Evolutionary conservation across 2,797 vertebrate genomes (phyloP).

Genomic region (Gymnoscopelus microlampas): DNA sequence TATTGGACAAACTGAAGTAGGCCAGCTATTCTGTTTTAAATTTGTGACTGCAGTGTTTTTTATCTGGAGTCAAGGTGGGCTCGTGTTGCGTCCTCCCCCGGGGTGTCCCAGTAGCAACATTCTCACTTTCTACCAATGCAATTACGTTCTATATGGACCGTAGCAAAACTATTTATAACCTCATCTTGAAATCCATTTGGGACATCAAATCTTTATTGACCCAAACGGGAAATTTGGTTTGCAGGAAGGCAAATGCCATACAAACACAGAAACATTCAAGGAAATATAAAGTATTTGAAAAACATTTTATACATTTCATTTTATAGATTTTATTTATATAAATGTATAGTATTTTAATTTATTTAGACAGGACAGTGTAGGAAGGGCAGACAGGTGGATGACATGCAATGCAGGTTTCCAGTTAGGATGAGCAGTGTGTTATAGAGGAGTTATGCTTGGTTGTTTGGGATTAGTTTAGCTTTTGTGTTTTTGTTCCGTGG

Average conservation of each 20-base stretch:
- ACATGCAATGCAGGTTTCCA: too few relatives aligned
- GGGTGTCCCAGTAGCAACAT: neutral
- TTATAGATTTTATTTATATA: too few relatives aligned
- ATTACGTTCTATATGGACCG: conserved; percentile 10
- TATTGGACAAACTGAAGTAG: neutral
- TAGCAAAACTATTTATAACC: conserved; percentile 3
- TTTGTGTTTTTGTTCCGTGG: neutral
- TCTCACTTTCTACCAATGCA: neutral
- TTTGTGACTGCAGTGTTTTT: conserved; percentile 1
- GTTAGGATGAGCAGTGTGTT: neutral
- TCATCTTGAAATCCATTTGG: conserved; percentile 12
- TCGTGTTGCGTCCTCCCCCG: too few relatives aligned
- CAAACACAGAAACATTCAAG: too few relatives aligned
- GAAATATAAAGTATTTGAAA: too few relatives aligned
- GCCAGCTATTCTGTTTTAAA: neutral
- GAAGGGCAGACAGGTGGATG: too few relatives aligned
- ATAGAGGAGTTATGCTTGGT: neutral
- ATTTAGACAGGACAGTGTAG: too few relatives aligned
- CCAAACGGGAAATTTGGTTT: too few relatives aligned
- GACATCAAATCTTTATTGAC: neutral
- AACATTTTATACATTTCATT: too few relatives aligned
- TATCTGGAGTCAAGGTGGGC: neutral
- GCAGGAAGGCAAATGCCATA: too few relatives aligned
- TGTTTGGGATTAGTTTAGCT: neutral
- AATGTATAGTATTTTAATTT: too few relatives aligned